Evolutionary conservation across 2,113 vertebrate genomes (phyloP), one percentile per base, ranked within the genome.

Genomic region (Leucoraja erinaceus): DNA sequence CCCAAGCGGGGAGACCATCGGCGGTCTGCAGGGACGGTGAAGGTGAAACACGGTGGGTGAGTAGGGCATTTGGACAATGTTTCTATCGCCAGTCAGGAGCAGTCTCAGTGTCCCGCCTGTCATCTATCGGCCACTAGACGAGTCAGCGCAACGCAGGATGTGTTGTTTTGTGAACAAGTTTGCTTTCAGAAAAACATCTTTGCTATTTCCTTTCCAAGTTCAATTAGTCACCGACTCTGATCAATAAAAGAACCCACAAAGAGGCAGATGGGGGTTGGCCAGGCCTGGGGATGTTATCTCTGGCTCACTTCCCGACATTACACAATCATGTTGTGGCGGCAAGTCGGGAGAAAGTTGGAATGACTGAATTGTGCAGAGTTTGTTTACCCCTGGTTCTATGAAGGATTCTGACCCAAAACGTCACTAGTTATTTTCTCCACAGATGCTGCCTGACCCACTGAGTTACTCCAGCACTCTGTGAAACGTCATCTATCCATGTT

Each of bases 231-330:
- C 12, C 59, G 28, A 33, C 59, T 31, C 14, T 5, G 83, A 66
- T 66, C 59, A 88, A 88, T 63, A 28, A 88, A 66, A 63, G n/a
- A 88, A 88, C 25, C 83, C 59, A 7, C 83, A 88, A 88, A 88
- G 63, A 22, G 59, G 61, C 83, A 86, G 83, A 31, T 31, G 59
- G 83, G 59, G 63, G 31, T 5, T 86, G 83, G 63, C 28, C 33
- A 77, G 33, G 63, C 83, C 18, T 66, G 5, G n/a, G 31, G 12
- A 7, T 63, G 11, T 63, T 61, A 88, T 28, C 61, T 88, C 12
- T 88, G 59, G 83, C 83, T 66, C 8, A 18, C 83, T 88, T 66
- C 59, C 83, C 83, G 31, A 11, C 12, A 33, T 31, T 5, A 88
- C 5, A n/a, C n/a, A 61, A 16, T 31, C 31, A 66, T 31, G 83